These are phyloP conservation scores for Corythoichthys haematopterus DNA, from an alignment of 2,113 vertebrate genomes.

Conservation along the genomic window DNA sequence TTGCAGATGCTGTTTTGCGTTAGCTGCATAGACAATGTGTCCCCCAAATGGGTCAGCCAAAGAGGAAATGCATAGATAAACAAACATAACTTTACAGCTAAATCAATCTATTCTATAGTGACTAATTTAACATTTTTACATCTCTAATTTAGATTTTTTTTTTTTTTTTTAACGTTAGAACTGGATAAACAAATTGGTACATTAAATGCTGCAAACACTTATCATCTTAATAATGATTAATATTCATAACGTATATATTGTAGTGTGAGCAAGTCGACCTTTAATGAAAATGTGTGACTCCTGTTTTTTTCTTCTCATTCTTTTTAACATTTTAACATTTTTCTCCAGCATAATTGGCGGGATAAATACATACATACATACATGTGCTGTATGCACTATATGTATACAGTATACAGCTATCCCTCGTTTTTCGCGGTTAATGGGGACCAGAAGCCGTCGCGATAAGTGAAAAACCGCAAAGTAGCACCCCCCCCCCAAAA, in stretches of 20 bases:
- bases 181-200: not conserved
- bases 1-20: slow-evolving; percentile 45
- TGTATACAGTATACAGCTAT: too few relatives aligned
- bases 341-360: too few relatives aligned
- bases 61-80: slow-evolving; percentile 7
- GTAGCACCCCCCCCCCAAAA: too few relatives aligned
- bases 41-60: slow-evolving; percentile 61
- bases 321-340: too few relatives aligned
- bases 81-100: too few relatives aligned
- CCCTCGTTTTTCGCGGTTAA: too few relatives aligned
- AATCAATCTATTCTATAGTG: not conserved
- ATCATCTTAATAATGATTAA: not conserved
- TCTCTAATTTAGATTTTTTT: not conserved
- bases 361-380: not conserved
- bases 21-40: slow-evolving; percentile 51
- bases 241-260: slow-evolving; percentile 10
- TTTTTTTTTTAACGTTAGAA: not conserved
- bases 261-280: slow-evolving; percentile 32
- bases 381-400: not conserved
- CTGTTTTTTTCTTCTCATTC: not conserved
- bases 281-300: slow-evolving; percentile 51
- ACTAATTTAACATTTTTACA: not conserved
- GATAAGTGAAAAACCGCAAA: too few relatives aligned
- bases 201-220: not conserved
- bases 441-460: too few relatives aligned